phyloP scores from a whole-genome alignment of 2,113 vertebrate genomes.

The Mormoops blainvillei region DNA sequence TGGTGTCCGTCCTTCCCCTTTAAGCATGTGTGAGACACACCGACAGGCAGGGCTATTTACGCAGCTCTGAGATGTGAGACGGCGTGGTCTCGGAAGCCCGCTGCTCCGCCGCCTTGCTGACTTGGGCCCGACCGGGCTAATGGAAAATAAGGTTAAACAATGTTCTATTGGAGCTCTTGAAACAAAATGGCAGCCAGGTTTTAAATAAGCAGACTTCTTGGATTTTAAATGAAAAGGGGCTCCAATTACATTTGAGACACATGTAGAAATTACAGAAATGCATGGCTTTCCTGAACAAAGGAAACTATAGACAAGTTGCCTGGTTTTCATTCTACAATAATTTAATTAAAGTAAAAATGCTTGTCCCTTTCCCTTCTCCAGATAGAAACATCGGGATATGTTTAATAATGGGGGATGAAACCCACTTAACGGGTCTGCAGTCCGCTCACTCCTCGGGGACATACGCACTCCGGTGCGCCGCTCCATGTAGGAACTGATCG shows the following conservation, averaged over 20 bases:
- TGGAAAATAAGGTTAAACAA: not conserved
- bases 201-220: not conserved
- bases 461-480: not conserved
- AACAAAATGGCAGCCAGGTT: not conserved
- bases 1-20: not conserved
- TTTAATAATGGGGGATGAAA: not conserved
- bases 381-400: not conserved
- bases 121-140: not conserved
- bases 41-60: not conserved
- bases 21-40: not conserved
- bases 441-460: not conserved
- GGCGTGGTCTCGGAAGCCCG: not conserved
- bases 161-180: not conserved
- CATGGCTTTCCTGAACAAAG: not conserved
- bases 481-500: conserved; percentile 61
- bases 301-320: not conserved
- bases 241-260: too few relatives aligned
- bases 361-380: not conserved
- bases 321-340: not conserved
- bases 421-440: not conserved
- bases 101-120: not conserved
- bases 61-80: not conserved
- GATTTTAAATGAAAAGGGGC: not conserved
- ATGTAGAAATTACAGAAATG: not conserved
- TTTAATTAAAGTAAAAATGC: not conserved